Evolutionary conservation across 2,797 vertebrate genomes (phyloP).

Genomic region (Halcyon leucocephala): DNA sequence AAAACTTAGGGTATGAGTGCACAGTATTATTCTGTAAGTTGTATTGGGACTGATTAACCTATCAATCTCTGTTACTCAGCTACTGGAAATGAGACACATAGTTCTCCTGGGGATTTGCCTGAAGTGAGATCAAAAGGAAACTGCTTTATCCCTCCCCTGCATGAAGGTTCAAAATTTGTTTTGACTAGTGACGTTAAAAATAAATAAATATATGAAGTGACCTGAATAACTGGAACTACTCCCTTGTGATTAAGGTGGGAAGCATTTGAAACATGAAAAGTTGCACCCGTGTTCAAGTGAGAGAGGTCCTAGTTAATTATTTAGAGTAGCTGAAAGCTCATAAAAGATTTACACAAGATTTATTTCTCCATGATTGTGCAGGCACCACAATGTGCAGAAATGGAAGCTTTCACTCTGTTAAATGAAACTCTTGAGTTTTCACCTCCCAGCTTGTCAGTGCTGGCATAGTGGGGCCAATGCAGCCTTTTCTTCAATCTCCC

Average conservation of each 20-base stretch:
- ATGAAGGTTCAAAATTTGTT: not conserved
- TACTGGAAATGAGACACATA: not conserved
- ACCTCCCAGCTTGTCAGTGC: not conserved
- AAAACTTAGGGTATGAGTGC: not conserved
- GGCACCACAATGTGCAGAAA: conserved; percentile 16
- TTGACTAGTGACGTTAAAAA: not conserved
- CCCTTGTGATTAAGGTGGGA: not conserved
- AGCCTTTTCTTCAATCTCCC: not conserved
- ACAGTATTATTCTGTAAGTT: not conserved
- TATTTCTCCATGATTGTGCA: conserved; percentile 7
- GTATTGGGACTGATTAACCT: conserved; percentile 28
- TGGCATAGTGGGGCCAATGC: not conserved
- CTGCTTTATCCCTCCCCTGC: not conserved
- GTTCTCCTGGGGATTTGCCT: conserved; percentile 7
- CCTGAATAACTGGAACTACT: not conserved
- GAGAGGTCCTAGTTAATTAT: conserved; percentile 60
- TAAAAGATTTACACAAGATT: conserved; percentile 68
- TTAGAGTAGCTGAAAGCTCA: conserved; percentile 58
- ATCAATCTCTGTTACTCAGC: conserved; percentile 39
- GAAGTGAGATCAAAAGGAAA: conserved; percentile 32
- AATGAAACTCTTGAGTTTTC: conserved; percentile 6
- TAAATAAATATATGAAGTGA: conserved; percentile 1
- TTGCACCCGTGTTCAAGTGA: conserved; percentile 4
- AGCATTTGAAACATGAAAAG: not conserved
- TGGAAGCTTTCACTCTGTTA: conserved; percentile 16